A percentile compares a stretch with the other conserved stretches of the same genome.
Conservation (phyloP, 2,888 invertebrate species). For the Carterocephalus palaemon region DNA sequence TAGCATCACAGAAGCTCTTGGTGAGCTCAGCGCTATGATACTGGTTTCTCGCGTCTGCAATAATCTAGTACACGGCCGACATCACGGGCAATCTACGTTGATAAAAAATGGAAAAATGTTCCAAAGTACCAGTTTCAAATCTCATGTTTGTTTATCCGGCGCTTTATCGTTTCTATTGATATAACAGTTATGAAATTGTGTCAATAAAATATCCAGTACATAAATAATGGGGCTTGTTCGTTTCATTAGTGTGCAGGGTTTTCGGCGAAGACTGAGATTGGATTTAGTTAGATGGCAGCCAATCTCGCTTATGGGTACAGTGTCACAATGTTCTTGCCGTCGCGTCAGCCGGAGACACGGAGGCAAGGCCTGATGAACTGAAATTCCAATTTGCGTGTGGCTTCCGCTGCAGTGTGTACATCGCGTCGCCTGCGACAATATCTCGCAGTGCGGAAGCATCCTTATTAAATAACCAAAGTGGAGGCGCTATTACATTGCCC, state of each 20-base stretch:
- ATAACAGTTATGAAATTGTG: too few species aligned
- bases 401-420: slow-evolving; percentile 12
- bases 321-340: slow-evolving; percentile 15
- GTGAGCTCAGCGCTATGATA: too few species aligned
- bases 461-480: slow-evolving; percentile 55
- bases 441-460: slow-evolving; percentile 48
- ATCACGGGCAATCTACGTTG: too few species aligned
- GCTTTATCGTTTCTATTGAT: too few species aligned
- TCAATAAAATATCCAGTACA: too few species aligned
- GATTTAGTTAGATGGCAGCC: slow-evolving; percentile 11
- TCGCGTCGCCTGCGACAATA: slow-evolving; percentile 28
- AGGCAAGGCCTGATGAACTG: slow-evolving; percentile 29
- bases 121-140: too few species aligned
- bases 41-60: too few species aligned
- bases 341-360: slow-evolving; percentile 1
- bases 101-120: too few species aligned
- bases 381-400: slow-evolving; percentile 32
- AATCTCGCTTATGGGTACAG: slow-evolving; percentile 11
- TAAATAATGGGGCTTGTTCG: neutral
- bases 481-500: slow-evolving; percentile 62
- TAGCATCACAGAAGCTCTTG: too few species aligned
- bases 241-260: neutral
- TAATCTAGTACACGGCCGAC: too few species aligned
- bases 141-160: too few species aligned
- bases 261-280: slow-evolving; percentile 13